Percentiles rank a stretch among this genome's conserved stretches.
phyloP scores from a whole-genome alignment of 2,888 invertebrate species.

The Dicycla oo region DNA sequence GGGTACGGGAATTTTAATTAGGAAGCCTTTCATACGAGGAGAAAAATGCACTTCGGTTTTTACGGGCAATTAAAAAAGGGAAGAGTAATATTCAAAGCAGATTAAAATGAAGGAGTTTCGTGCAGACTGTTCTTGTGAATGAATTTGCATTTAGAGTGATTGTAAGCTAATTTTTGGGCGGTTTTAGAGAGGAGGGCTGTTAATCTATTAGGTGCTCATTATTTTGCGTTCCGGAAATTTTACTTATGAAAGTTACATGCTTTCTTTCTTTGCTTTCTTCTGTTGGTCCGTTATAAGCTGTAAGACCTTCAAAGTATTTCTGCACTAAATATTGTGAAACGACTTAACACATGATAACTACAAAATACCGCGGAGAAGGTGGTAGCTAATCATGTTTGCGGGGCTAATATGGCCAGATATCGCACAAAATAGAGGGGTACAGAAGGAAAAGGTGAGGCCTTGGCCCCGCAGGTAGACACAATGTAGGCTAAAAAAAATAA shows the following conservation, averaged over 20 bases:
- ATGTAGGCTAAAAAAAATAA: too few species aligned
- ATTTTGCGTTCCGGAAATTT: background rate
- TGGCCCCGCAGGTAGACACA: too few species aligned
- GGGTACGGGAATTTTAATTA: conserved; percentile 85
- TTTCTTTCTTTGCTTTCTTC: too few species aligned
- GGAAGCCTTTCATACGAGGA: conserved; percentile 70
- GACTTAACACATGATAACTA: too few species aligned
- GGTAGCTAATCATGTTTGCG: too few species aligned
- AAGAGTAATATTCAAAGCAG: conserved; percentile 52
- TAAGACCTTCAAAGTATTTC: too few species aligned
- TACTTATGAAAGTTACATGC: too few species aligned
- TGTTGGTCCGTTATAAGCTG: background rate
- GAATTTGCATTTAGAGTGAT: conserved; percentile 60
- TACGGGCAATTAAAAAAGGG: conserved; percentile 59
- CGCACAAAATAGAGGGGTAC: too few species aligned
- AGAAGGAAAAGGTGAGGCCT: too few species aligned
- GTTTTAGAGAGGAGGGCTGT: conserved; percentile 13
- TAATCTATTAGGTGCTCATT: conserved; percentile 33
- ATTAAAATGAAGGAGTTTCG: conserved; percentile 56
- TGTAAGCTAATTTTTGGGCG: conserved; percentile 32
- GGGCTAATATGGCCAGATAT: too few species aligned
- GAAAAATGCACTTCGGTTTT: conserved; percentile 66
- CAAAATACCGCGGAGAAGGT: too few species aligned
- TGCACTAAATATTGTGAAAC: too few species aligned
- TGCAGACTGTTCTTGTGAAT: conserved; percentile 42